These are phyloP conservation scores for Hippocampus barbouri DNA, from an alignment of 2,113 vertebrate species.

Conservation along the genomic window DNA sequence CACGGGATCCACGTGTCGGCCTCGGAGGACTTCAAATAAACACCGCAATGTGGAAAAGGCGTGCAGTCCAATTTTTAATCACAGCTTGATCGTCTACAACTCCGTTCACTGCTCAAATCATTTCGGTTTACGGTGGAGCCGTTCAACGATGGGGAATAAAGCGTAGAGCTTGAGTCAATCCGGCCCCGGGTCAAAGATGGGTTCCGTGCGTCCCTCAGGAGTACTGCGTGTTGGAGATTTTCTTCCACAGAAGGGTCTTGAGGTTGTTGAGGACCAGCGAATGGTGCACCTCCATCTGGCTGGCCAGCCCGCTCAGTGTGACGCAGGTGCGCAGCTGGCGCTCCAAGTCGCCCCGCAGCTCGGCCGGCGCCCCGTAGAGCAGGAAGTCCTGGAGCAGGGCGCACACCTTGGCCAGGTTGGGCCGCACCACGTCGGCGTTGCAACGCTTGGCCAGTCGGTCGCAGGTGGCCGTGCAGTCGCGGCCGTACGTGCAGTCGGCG, in stretches of 20 bases:
- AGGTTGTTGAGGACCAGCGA: slow-evolving; percentile 94
- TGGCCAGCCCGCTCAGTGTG: slow-evolving; percentile 89
- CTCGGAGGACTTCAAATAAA: background rate
- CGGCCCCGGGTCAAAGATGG: no score
- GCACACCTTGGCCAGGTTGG: slow-evolving; percentile 94
- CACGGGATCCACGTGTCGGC: no score
- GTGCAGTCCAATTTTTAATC: background rate
- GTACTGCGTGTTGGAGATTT: slow-evolving; percentile 93
- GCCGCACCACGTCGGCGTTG: slow-evolving; percentile 86
- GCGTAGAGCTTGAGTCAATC: no score
- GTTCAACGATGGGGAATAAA: background rate
- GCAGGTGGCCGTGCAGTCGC: slow-evolving; percentile 85
- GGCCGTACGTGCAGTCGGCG: slow-evolving; percentile 86
- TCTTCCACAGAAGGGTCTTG: slow-evolving; percentile 92
- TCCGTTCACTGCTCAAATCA: background rate
- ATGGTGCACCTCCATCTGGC: slow-evolving; percentile 96
- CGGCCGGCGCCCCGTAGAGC: slow-evolving; percentile 80
- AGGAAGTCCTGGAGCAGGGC: slow-evolving; percentile 84
- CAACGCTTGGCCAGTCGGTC: slow-evolving; percentile 90
- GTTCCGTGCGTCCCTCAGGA: slow-evolving; percentile 66
- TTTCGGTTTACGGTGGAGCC: background rate
- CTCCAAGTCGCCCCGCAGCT: slow-evolving; percentile 82
- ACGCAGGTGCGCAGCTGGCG: slow-evolving; percentile 89
- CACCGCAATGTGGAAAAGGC: background rate
- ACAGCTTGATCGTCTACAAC: background rate